Evolutionary conservation across 2,113 vertebrate species (phyloP), one percentile per base, ranked within the genome.

Genomic region (Mormyrus lacerda): DNA sequence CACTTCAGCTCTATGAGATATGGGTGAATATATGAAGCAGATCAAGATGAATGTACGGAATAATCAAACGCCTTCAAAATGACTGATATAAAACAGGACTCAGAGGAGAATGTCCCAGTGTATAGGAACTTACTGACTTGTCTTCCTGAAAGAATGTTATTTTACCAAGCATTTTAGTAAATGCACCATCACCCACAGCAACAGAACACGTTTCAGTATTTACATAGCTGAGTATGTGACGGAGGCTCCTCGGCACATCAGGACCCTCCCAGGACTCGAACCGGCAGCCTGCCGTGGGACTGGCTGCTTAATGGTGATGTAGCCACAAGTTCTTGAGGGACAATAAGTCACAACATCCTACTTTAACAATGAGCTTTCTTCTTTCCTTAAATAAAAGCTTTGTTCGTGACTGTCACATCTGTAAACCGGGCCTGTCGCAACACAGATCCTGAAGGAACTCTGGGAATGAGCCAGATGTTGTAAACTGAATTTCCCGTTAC

Each of bases 401-500:
- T 6, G 5, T 19, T 87, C 7, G 53, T 39, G 50, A 55, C 84
- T 51, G 47, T 85, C 27, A 85, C 85, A 53, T 51, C 35, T 35
- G 48, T 17, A 53, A 53, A 21, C 27, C 6, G n/a, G 50, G 48
- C n/a, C 85, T 53, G 27, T 53, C 17, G 17, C n/a, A 27, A 21
- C 47, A 27, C 50, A 21, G 31, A 87, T 19, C 85, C 50, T 39
- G 27, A 51, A 53, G 82, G 50, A 87, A 87, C 85, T 27, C 39
- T 87, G 85, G 50, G 27, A 87, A 55, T 27, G 31, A 53, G 50
- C 50, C 27, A 87, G 85, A 87, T 87, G 31, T 55, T 87, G 50
- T 55, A 87, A 87, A 87, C 48, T 10, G 50, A 55, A 87, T 87
- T 51, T 39, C 85, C 47, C n/a, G 50, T 87, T 87, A 87, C 85